A percentile compares a stretch with the other conserved stretches of the same genome.
These are phyloP conservation scores for Thymallus thymallus DNA, from an alignment of 2,113 vertebrate species.

Conservation along the genomic window DNA sequence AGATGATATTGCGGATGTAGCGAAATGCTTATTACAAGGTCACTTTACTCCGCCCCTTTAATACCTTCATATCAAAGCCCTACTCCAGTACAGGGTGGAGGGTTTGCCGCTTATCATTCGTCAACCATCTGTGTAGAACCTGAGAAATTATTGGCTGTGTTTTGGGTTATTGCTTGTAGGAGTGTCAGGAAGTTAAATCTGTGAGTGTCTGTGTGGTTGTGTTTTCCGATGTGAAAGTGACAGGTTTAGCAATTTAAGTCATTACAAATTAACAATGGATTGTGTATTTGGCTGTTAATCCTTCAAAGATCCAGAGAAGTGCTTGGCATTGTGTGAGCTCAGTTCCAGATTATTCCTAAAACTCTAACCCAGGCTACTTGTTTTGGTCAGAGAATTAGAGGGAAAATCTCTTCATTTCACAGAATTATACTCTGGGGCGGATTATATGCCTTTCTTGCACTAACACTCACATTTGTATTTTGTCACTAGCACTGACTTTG, in stretches of 20 bases:
- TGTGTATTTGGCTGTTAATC: conserved; percentile 10
- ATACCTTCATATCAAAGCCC: too few relatives aligned
- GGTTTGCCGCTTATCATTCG: too few relatives aligned
- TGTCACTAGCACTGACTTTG: too few relatives aligned
- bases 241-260: too few relatives aligned
- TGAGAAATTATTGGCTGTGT: conserved; percentile 38
- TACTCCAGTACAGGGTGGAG: too few relatives aligned
- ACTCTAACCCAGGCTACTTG: conserved; percentile 48
- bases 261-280: conserved; percentile 36
- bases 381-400: conserved; percentile 28
- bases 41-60: too few relatives aligned
- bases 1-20: too few relatives aligned
- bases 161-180: conserved; percentile 34
- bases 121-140: not conserved
- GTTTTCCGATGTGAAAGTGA: conserved; percentile 9
- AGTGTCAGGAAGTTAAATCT: conserved; percentile 37
- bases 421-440: conserved; percentile 42
- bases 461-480: too few relatives aligned
- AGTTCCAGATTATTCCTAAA: conserved; percentile 47
- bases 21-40: too few relatives aligned
- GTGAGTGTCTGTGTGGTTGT: conserved; percentile 13
- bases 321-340: too few relatives aligned
- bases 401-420: conserved; percentile 53
- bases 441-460: conserved; percentile 20
- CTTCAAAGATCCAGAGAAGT: conserved; percentile 23